These are phyloP conservation scores for Archips xylosteana DNA, from an alignment of 2,888 invertebrate species.

Conservation along the genomic window DNA sequence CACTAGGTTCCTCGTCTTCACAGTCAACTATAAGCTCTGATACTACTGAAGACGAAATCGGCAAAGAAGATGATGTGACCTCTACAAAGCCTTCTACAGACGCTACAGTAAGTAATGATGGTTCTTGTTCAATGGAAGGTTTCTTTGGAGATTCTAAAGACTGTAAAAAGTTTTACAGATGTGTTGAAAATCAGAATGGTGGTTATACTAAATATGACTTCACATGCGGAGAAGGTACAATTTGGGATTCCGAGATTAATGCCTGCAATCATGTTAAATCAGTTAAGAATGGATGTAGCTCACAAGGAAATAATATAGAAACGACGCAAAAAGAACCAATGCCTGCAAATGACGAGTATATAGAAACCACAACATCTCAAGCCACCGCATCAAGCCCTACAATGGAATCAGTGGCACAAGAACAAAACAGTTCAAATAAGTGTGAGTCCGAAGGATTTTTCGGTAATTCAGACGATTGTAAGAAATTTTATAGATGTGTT, in stretches of 20 bases:
- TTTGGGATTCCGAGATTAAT: constrained; percentile 87
- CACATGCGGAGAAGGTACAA: constrained; percentile 87
- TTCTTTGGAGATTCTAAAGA: constrained; percentile 87
- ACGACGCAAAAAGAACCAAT: constrained; percentile 15
- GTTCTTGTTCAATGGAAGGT: constrained; percentile 57
- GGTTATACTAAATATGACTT: constrained; percentile 85
- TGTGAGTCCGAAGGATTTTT: constrained; percentile 89
- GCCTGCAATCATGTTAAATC: constrained; percentile 82
- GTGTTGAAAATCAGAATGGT: constrained; percentile 82
- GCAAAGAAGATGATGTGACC: constrained; percentile 3
- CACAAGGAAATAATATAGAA: neutral
- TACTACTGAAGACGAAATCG: constrained; percentile 11
- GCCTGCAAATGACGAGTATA: constrained; percentile 10
- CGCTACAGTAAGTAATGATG: constrained; percentile 20
- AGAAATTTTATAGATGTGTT: constrained; percentile 89
- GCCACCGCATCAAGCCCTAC: constrained; percentile 37
- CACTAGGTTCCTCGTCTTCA: constrained; percentile 21
- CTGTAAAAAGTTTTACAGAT: constrained; percentile 88
- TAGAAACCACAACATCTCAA: constrained; percentile 31
- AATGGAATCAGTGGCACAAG: constrained; percentile 38
- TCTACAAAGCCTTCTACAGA: constrained; percentile 11
- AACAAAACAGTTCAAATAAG: constrained; percentile 41
- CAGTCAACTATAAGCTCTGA: constrained; percentile 6
- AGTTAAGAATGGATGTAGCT: constrained; percentile 42
- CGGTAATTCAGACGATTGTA: constrained; percentile 88